Base-by-base conservation (phyloP, 1,140 invertebrate genomes). In the Micrasema longulum region DNA sequence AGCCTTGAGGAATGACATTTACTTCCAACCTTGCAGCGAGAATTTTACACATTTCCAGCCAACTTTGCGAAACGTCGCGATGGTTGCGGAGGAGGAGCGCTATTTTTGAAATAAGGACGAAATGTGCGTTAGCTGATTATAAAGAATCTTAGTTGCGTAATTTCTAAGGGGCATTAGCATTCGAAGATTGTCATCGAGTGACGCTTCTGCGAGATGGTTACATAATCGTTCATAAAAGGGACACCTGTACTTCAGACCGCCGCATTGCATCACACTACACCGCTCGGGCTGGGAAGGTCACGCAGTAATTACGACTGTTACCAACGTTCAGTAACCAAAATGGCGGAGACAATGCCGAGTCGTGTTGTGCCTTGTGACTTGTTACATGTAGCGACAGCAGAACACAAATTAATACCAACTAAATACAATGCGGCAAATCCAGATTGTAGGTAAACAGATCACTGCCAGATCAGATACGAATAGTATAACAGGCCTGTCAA, bases 291-390 rank as follows among this genome's bases (percentile, higher is more conserved):
- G 63, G 14, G 63, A 66, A 66, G 63, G 63, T 66, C 63, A 66
- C 5, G 26, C 22, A 52, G 63, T 52, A 52, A 50, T 50, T 50
- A 43, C 57, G 18, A 62, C 10, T 31, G 16, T 50, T 18, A 16
- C 60, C 9, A 64, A 18, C 20, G 60, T 64, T 45, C 20, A 62
- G 41, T 35, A 41, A 38, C 26, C 47, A 36, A 50, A 52, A 31
- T 66, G 45, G 14, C n/a, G 38, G 62, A 74, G 68, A 74, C 72
- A 74, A 74, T 74, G 53, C 66, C 38, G 7, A 31, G 47, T 11
- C 26, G 52, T 50, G 43, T 66, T 64, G 72, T 70, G 67, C 26
- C 26, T 38, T n/a, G 20, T 26, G 22, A 31, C 7, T 31, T 4
- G 26, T 31, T 4, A 2, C 26, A 7, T 4, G 26, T 31, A 31